Evolutionary conservation across 2,797 vertebrate species (phyloP).

Genomic region (Centroberyx gerrardi): DNA sequence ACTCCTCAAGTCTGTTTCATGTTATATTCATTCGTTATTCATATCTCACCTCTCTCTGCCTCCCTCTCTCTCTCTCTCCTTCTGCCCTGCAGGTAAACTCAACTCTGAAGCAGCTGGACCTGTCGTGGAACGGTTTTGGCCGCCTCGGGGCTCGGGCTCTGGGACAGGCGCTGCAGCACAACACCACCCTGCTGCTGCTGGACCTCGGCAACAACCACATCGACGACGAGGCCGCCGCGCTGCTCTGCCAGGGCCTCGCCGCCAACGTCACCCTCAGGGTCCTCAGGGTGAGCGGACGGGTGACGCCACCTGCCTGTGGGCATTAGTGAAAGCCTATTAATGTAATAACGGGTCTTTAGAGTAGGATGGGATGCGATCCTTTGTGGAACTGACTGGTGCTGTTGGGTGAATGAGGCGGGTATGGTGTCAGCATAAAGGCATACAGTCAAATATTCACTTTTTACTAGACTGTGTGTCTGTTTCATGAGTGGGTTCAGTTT

Average conservation of each 20-base stretch:
- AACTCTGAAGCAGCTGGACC: slow-evolving; percentile 79
- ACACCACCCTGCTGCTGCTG: slow-evolving; percentile 77
- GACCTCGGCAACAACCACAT: slow-evolving; percentile 85
- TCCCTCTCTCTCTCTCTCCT: neutral
- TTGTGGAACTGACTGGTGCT: neutral
- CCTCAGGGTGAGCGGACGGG: slow-evolving; percentile 79
- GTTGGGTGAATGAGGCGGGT: no score
- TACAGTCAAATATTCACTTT: neutral
- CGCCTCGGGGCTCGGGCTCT: slow-evolving; percentile 78
- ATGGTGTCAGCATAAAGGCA: neutral
- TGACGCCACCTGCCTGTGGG: neutral
- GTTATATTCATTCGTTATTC: neutral
- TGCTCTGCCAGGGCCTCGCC: slow-evolving; percentile 83
- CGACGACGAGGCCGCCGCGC: slow-evolving; percentile 67
- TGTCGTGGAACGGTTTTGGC: slow-evolving; percentile 84
- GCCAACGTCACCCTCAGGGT: slow-evolving; percentile 79
- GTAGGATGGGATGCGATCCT: neutral
- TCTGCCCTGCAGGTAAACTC: slow-evolving; percentile 73
- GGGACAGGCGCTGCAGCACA: slow-evolving; percentile 82
- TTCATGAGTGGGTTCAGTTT: no score
- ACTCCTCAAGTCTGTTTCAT: neutral
- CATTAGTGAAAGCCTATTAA: neutral
- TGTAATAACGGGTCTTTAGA: no score
- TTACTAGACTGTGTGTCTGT: neutral
- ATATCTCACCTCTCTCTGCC: neutral